A percentile compares a stretch with the other conserved stretches of the same genome.
These are phyloP conservation scores for Capreolus pygargus DNA, from an alignment of 2,113 vertebrate species.

Conservation along the genomic window DNA sequence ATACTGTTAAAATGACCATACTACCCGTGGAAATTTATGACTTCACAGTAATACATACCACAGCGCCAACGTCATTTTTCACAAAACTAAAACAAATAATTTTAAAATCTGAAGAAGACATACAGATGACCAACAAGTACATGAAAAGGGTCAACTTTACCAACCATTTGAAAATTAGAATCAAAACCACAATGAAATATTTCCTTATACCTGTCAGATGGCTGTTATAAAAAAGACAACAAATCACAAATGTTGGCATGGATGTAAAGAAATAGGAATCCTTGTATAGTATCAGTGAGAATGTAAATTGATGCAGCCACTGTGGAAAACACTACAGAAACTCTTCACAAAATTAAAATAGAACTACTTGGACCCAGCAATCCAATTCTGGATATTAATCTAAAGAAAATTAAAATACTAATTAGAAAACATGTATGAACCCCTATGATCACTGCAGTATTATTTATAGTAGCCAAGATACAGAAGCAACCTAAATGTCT, in stretches of 20 bases:
- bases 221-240: neutral
- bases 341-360: neutral
- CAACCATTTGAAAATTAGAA: neutral
- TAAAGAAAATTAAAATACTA: neutral
- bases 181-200: neutral
- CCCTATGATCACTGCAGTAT: neutral
- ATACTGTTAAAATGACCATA: neutral
- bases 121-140: neutral
- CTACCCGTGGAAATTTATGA: neutral
- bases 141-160: neutral
- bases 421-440: neutral
- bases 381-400: neutral
- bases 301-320: neutral
- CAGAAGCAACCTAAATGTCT: neutral
- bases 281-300: neutral
- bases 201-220: neutral
- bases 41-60: neutral
- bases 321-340: neutral
- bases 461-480: neutral
- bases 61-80: neutral
- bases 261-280: neutral
- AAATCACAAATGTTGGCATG: neutral
- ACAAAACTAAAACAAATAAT: neutral
- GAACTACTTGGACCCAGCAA: neutral
- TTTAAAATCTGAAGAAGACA: neutral